phyloP scores from a whole-genome alignment of 2,113 vertebrate species.

The Corythaixoides concolor region DNA sequence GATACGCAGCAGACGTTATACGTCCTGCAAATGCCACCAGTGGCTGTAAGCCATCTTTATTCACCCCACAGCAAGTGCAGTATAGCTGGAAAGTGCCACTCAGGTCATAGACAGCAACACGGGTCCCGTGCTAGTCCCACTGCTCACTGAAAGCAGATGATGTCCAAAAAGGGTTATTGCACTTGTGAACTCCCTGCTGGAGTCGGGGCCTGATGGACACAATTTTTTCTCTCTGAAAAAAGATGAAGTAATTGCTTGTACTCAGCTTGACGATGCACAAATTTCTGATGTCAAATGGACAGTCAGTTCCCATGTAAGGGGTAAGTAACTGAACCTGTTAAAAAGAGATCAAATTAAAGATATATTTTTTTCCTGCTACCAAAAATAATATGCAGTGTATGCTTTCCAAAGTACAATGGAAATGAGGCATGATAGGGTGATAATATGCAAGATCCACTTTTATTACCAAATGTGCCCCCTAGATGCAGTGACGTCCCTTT shows the following conservation, averaged over 20 bases:
- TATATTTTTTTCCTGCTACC: not conserved
- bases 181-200: not conserved
- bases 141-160: not conserved
- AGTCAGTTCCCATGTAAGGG: not conserved
- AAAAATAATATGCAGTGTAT: not conserved
- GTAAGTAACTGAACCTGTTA: not conserved
- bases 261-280: not conserved
- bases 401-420: not conserved
- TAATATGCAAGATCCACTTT: not conserved
- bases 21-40: not conserved
- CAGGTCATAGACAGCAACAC: not conserved
- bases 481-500: not conserved
- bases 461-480: not conserved
- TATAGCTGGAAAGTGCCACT: not conserved
- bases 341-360: not conserved
- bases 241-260: not conserved
- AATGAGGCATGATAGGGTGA: not conserved
- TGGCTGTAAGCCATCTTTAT: not conserved
- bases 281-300: not conserved
- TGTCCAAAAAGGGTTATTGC: not conserved
- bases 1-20: not conserved
- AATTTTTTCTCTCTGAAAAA: not conserved
- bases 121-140: fast-evolving
- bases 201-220: not conserved
- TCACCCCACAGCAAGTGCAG: fast-evolving